Evolutionary conservation across 2,797 vertebrate genomes (phyloP).

Genomic region (Gallirallus australis): DNA sequence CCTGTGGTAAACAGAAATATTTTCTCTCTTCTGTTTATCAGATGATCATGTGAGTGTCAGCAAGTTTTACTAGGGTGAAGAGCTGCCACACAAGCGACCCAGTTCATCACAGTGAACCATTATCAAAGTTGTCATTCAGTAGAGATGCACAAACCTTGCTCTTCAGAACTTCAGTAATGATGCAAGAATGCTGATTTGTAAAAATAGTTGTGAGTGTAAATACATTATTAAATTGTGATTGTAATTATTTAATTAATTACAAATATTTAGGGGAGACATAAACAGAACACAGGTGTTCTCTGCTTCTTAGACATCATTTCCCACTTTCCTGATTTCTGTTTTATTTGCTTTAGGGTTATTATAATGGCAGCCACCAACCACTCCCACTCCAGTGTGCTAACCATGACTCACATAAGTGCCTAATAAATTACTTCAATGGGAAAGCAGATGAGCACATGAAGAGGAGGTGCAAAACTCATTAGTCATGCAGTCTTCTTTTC

Average conservation of each 20-base stretch:
- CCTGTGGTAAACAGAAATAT: background rate
- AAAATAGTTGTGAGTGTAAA: background rate
- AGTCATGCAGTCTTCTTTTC: conserved; percentile 40
- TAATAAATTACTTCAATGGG: conserved; percentile 48
- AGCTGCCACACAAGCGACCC: background rate
- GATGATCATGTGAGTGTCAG: background rate
- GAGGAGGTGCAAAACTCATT: conserved; percentile 46
- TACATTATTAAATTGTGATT: background rate
- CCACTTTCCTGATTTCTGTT: background rate
- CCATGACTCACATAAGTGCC: conserved; percentile 30
- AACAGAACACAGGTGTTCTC: background rate
- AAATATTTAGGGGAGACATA: background rate
- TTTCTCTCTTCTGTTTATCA: background rate
- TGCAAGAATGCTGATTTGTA: background rate
- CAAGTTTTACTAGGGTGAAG: background rate
- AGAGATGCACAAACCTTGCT: background rate
- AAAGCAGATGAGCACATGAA: conserved; percentile 2
- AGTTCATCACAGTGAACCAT: background rate
- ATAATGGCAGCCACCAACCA: background rate
- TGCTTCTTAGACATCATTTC: conserved; percentile 5
- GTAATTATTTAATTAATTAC: background rate
- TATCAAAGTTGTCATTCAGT: background rate
- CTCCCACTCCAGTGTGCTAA: background rate
- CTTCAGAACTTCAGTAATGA: background rate
- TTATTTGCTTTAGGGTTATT: conserved; percentile 16